Conservation (phyloP, 2,113 vertebrate species). For the Proteles cristata region DNA sequence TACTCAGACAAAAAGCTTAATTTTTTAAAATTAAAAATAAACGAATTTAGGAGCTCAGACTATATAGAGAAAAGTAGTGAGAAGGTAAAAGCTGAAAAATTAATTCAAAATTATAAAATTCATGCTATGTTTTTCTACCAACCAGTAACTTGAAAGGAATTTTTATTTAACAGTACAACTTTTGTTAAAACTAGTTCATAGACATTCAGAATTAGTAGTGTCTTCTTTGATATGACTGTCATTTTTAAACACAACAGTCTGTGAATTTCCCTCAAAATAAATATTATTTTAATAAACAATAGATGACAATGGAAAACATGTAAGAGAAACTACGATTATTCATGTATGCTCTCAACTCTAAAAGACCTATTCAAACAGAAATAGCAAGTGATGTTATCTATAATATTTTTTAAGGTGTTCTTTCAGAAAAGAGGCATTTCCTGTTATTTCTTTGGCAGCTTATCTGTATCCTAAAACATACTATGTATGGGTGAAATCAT, state of each 20-base stretch:
- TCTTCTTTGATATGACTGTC: neutral
- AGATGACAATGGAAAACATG: conserved; percentile 47
- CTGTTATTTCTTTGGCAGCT: conserved; percentile 61
- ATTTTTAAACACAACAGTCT: conserved; percentile 3
- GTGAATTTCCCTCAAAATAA: conserved; percentile 37
- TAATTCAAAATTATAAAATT: neutral
- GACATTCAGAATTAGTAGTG: neutral
- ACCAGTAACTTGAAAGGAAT: neutral
- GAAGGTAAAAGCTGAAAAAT: neutral
- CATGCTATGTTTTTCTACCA: neutral
- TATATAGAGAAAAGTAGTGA: neutral
- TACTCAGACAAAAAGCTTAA: neutral
- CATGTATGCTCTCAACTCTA: conserved; percentile 56
- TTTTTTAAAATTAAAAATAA: neutral
- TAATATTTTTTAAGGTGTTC: conserved; percentile 60
- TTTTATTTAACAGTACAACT: neutral
- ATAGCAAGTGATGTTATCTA: neutral
- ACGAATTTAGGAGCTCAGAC: neutral
- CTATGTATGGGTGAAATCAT: conserved; percentile 29
- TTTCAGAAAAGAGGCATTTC: conserved; percentile 56
- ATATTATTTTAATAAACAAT: conserved; percentile 44
- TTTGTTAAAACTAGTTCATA: neutral
- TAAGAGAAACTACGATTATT: conserved; percentile 46
- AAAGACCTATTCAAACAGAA: conserved; percentile 49
- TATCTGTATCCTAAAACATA: conserved; percentile 55